Evolutionary conservation across 2,113 vertebrate genomes (phyloP), one percentile per base, ranked within the genome.

Genomic region (Strigops habroptila): DNA sequence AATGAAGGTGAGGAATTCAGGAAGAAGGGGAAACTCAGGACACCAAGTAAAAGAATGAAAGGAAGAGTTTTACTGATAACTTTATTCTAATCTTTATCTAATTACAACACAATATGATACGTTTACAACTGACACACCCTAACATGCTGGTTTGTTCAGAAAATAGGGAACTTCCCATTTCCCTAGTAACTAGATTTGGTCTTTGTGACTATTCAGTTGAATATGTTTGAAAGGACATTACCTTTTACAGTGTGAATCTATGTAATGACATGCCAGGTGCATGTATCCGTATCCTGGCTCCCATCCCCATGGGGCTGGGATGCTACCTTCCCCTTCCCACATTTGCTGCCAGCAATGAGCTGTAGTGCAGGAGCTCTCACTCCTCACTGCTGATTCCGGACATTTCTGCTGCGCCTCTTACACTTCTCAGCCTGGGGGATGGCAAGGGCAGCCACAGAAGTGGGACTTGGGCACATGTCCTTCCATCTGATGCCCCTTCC

Each of bases 241-340:
- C 23, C 14, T 68, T 86, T 37, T 5, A 57, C 23, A 48, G 14
- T 35, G 55, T 82, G 14, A 84, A 17, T 35, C 43, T 55, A 2
- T 23, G 4, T 15, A 48, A 39, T 21, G 49, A 28, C 27, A 23
- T 24, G 28, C 15, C 51, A 53, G 46, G 14, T 10, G 24, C 22
- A 16, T 12, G 35, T 14, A 43, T 48, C 53, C 24, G 1, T 7
- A 12, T 30, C 11, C 46, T n/a, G 15, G 4, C 55, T 79, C 9
- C 35, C 1, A 1, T 41, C 17, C 25, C 19, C 23, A 21, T 1
- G 5, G 51, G 31, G 39, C 25, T 23, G 28, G 12, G n/a, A 4
- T 17, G 31, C 35, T 41, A 14, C 35, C 43, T 64, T 67, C 22
- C 37, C 31, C 33, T 81, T 84, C 39, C 33, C n/a, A 35, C 10